Evolutionary conservation across 2,888 invertebrate species (phyloP).

Genomic region (Boloria euphrosyne): DNA sequence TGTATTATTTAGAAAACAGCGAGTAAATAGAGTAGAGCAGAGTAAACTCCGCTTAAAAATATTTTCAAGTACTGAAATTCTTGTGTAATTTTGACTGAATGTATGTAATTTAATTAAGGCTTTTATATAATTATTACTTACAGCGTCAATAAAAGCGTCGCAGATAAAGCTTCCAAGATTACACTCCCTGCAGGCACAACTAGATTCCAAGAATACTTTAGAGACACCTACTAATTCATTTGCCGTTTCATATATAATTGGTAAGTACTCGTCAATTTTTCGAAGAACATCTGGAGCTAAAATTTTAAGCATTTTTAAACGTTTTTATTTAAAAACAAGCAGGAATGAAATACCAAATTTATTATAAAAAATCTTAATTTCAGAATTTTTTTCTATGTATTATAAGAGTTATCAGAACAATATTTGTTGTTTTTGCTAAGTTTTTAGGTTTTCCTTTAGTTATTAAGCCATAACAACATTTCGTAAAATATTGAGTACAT

Average conservation of each 20-base stretch:
- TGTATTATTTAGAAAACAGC: too few species aligned
- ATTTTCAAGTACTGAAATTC: too few species aligned
- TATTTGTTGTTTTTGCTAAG: too few species aligned
- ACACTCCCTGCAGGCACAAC: slow-evolving; percentile 85
- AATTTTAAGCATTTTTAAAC: neutral
- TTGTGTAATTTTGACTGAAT: neutral
- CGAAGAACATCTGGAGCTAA: slow-evolving; percentile 70
- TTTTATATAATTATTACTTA: slow-evolving; percentile 58
- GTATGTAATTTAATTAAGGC: neutral
- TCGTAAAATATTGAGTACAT: too few species aligned
- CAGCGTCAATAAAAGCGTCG: slow-evolving; percentile 86
- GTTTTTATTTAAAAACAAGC: neutral
- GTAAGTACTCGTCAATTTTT: slow-evolving; percentile 83
- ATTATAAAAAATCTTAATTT: too few species aligned
- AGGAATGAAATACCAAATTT: neutral
- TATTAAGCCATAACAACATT: too few species aligned
- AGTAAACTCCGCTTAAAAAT: too few species aligned
- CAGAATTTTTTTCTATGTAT: neutral
- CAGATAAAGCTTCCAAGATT: slow-evolving; percentile 88
- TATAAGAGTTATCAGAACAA: too few species aligned
- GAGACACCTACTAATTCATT: slow-evolving; percentile 82
- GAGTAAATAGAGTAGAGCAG: too few species aligned
- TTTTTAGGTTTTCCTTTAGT: too few species aligned
- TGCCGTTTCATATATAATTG: slow-evolving; percentile 79
- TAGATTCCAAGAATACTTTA: slow-evolving; percentile 79